Evolutionary conservation across 2,113 vertebrate species (phyloP).

Genomic region (Stictonetta naevosa): DNA sequence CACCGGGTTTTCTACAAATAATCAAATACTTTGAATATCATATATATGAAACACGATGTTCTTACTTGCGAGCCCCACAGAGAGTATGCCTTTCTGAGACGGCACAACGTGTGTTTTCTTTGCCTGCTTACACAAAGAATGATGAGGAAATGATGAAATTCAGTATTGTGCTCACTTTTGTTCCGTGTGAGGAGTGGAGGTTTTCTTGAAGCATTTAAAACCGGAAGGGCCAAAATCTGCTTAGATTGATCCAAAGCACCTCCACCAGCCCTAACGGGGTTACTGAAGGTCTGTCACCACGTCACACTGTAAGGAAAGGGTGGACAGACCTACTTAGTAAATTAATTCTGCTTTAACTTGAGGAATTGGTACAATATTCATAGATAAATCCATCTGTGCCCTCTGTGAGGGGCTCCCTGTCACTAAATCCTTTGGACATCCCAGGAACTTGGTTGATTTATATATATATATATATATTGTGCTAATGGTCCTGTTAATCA

Average conservation of each 20-base stretch:
- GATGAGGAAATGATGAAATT: constrained; percentile 44
- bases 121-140: constrained; percentile 22
- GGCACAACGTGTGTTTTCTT: constrained; percentile 30
- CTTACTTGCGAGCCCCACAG: background rate
- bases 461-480: background rate
- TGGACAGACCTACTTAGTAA: background rate
- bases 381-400: background rate
- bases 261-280: background rate
- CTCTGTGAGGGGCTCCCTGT: background rate
- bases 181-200: background rate
- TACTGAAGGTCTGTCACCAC: background rate
- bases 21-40: constrained; percentile 39
- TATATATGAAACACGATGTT: constrained; percentile 20
- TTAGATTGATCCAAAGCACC: background rate
- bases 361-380: background rate
- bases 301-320: background rate
- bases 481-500: background rate
- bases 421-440: background rate
- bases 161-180: background rate
- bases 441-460: background rate
- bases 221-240: background rate
- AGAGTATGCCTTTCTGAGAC: background rate
- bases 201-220: constrained; percentile 30
- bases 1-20: constrained; percentile 56
- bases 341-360: background rate